These are phyloP conservation scores for Tiliacea aurago DNA, from an alignment of 2,888 invertebrate genomes.

Conservation along the genomic window DNA sequence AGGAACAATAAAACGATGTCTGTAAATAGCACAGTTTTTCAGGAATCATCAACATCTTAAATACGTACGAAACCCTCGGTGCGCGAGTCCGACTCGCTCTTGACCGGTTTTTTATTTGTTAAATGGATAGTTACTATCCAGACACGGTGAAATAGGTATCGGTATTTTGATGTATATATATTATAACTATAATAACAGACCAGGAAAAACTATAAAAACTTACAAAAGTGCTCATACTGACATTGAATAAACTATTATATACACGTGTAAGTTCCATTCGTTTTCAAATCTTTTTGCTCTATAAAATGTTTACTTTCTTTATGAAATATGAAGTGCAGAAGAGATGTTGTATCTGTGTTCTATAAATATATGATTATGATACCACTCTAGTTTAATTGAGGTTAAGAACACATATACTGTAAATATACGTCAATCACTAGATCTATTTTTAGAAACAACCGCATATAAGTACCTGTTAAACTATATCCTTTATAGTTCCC, in stretches of 20 bases:
- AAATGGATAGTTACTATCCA: too few relatives aligned
- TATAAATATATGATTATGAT: neutral
- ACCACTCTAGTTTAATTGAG: conserved; percentile 13
- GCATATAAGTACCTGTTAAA: conserved; percentile 85
- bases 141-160: neutral
- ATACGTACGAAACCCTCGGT: too few relatives aligned
- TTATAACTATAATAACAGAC: accelerated
- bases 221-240: too few relatives aligned
- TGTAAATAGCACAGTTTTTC: too few relatives aligned
- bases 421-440: conserved; percentile 26
- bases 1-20: too few relatives aligned
- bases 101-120: neutral
- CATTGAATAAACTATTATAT: neutral
- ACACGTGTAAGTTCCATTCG: neutral
- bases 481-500: conserved; percentile 91
- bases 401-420: conserved; percentile 23
- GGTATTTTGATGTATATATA: neutral
- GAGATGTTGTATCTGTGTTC: neutral
- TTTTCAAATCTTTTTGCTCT: neutral
- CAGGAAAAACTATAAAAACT: too few relatives aligned
- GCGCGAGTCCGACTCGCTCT: too few relatives aligned
- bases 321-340: conserved; percentile 4
- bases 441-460: conserved; percentile 37
- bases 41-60: too few relatives aligned
- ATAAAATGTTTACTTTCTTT: conserved; percentile 8